phyloP scores from a whole-genome alignment of 1,140 invertebrate species.

The Capitella teleta region DNA sequence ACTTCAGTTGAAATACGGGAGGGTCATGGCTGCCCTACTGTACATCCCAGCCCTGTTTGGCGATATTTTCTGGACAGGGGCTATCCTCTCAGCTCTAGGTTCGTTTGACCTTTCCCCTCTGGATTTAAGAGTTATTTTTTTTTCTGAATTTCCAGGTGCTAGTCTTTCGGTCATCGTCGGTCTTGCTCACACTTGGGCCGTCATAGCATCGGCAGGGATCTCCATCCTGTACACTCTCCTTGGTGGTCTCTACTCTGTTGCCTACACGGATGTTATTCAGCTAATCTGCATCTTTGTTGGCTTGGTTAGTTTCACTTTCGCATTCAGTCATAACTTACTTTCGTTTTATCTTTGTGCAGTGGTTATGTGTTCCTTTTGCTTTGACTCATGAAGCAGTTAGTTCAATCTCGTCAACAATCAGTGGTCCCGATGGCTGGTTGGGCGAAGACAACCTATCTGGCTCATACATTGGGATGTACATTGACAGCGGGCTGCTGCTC shows the following conservation, averaged over 20 bases:
- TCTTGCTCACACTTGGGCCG: slow-evolving; percentile 80
- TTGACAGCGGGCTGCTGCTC: slow-evolving; percentile 81
- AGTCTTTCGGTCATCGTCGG: slow-evolving; percentile 93
- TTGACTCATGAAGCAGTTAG: background rate
- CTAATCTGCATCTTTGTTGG: slow-evolving; percentile 97
- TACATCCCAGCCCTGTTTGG: slow-evolving; percentile 92
- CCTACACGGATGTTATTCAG: slow-evolving; percentile 97
- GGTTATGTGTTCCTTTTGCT: slow-evolving; percentile 1
- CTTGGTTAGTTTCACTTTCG: slow-evolving; percentile 48
- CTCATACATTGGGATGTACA: slow-evolving; percentile 35
- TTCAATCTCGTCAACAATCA: background rate
- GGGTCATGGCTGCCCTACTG: slow-evolving; percentile 88
- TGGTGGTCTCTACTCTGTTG: slow-evolving; percentile 93
- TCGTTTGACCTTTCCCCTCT: slow-evolving; percentile 52
- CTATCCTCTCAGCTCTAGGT: slow-evolving; percentile 87
- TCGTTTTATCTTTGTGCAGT: background rate
- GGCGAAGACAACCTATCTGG: background rate
- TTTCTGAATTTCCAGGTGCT: slow-evolving; percentile 52
- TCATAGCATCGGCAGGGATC: slow-evolving; percentile 88
- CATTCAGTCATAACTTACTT: background rate
- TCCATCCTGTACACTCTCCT: slow-evolving; percentile 95
- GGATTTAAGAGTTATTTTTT: slow-evolving; percentile 53
- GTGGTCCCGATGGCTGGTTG: background rate
- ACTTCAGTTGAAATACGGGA: slow-evolving; percentile 79
- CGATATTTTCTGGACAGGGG: slow-evolving; percentile 94